A percentile compares a stretch with the other conserved stretches of the same genome.
Conservation (phyloP, 2,113 vertebrate species). For the Condylura cristata region DNA sequence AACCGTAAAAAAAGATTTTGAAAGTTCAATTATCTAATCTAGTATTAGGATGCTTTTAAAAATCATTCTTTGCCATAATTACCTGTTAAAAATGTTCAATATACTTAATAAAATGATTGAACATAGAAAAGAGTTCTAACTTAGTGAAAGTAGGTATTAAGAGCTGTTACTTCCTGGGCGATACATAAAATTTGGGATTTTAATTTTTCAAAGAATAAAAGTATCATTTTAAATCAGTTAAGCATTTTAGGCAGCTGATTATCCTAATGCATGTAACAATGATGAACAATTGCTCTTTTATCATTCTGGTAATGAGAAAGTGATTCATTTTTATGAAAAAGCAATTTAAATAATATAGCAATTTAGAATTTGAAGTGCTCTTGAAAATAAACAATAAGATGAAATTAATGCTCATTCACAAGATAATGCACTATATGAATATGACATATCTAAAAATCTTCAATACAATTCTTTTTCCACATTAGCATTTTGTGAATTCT, state of each 20-base stretch:
- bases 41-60: conserved; percentile 4
- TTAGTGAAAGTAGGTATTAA: neutral
- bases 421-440: conserved; percentile 42
- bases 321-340: conserved; percentile 63
- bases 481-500: conserved; percentile 61
- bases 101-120: conserved; percentile 17
- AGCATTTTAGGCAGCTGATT: conserved; percentile 46
- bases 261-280: conserved; percentile 24
- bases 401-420: conserved; percentile 57
- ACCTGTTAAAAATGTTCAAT: neutral
- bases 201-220: conserved; percentile 70
- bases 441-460: neutral
- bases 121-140: neutral
- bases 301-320: conserved; percentile 50
- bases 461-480: conserved; percentile 65
- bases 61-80: conserved; percentile 14
- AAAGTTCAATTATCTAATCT: neutral
- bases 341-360: conserved; percentile 14
- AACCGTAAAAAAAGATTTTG: neutral
- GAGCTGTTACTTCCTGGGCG: neutral
- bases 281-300: conserved; percentile 32
- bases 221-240: conserved; percentile 29
- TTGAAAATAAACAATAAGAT: conserved; percentile 55
- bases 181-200: conserved; percentile 28
- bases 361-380: conserved; percentile 37